Conservation (phyloP, 2,113 vertebrate species). For the Psephotus haematonotus region DNA sequence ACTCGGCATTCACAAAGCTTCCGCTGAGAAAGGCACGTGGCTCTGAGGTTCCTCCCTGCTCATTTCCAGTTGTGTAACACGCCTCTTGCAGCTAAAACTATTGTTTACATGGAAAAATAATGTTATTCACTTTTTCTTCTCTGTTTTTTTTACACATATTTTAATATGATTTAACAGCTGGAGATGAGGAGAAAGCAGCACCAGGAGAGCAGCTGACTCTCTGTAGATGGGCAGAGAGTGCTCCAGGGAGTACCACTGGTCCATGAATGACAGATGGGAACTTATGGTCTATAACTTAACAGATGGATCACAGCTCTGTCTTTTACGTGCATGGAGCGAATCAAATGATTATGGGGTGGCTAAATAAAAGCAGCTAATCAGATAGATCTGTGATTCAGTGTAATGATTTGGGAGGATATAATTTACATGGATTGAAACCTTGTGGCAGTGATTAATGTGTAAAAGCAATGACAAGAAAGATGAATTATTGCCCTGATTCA, state of each 20-base stretch:
- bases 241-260: slow-evolving; percentile 23
- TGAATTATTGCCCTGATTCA: neutral
- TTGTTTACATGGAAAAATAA: slow-evolving; percentile 25
- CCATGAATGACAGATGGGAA: slow-evolving; percentile 54
- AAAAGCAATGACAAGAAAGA: slow-evolving; percentile 12
- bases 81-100: neutral
- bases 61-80: neutral
- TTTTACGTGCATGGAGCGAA: slow-evolving; percentile 39
- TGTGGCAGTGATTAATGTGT: neutral
- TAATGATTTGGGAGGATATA: neutral
- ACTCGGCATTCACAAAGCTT: neutral
- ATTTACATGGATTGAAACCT: neutral
- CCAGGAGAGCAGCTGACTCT: slow-evolving; percentile 40
- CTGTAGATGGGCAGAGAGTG: slow-evolving; percentile 22
- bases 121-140: neutral
- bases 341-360: neutral
- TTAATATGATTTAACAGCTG: slow-evolving; percentile 50
- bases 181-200: slow-evolving; percentile 26
- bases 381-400: neutral
- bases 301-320: slow-evolving; percentile 55
- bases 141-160: neutral
- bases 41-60: neutral
- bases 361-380: slow-evolving; percentile 13
- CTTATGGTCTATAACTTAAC: slow-evolving; percentile 59
- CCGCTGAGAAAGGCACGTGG: neutral